These are phyloP conservation scores for Hypotaenidia okinawae DNA, from an alignment of 2,797 vertebrate species.

Conservation along the genomic window DNA sequence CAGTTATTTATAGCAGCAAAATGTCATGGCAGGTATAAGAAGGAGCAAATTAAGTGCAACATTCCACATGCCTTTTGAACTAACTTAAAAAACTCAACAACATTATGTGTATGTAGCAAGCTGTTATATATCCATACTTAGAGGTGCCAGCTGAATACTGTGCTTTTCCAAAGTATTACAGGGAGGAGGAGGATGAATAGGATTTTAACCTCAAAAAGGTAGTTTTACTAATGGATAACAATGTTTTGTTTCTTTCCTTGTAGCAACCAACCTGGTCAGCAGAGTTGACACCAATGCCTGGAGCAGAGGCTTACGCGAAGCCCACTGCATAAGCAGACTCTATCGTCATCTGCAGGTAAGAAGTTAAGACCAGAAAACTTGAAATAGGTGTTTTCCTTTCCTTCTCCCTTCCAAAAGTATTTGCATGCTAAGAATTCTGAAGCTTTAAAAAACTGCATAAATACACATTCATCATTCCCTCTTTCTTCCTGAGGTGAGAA, in stretches of 20 bases:
- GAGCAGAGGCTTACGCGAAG: background rate
- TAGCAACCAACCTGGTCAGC: background rate
- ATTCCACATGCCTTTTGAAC: background rate
- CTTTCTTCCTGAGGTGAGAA: background rate
- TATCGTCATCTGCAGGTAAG: constrained; percentile 4
- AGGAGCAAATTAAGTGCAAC: background rate
- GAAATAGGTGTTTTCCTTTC: background rate
- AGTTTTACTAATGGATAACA: background rate
- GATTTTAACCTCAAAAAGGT: background rate
- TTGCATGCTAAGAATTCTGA: background rate
- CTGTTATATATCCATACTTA: background rate
- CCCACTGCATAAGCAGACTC: background rate
- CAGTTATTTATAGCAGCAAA: constrained; percentile 2
- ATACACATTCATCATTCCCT: background rate
- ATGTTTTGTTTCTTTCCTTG: background rate
- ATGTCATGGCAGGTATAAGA: background rate
- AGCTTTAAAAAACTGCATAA: background rate
- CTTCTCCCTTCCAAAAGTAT: background rate
- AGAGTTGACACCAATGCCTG: background rate
- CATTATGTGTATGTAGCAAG: background rate
- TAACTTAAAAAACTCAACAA: background rate
- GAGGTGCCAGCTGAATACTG: background rate
- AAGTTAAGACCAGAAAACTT: background rate
- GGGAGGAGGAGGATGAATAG: background rate
- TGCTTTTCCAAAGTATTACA: background rate